A percentile compares a stretch with the other conserved stretches of the same genome.
Evolutionary conservation across 2,888 invertebrate genomes (phyloP).

Genomic region (Acheta domesticus): DNA sequence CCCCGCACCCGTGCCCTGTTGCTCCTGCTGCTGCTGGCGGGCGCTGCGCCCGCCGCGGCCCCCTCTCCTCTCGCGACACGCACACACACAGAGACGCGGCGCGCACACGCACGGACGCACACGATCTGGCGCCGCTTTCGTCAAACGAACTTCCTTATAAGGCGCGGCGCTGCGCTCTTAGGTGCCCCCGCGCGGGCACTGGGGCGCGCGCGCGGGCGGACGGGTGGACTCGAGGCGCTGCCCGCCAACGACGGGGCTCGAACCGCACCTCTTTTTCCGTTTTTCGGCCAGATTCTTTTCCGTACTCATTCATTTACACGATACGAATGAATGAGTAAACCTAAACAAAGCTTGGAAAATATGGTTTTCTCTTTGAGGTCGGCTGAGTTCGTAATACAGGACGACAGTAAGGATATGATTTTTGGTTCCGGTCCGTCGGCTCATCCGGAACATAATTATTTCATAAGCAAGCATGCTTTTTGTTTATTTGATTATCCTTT

Average conservation of each 20-base stretch:
- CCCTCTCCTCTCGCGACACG: background rate
- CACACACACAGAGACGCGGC: background rate
- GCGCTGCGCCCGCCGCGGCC: background rate
- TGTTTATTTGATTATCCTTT: too few relatives aligned
- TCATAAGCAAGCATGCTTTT: too few relatives aligned
- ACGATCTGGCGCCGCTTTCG: background rate
- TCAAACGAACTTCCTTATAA: slow-evolving; percentile 32
- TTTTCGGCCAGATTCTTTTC: too few relatives aligned
- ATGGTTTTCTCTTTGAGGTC: too few relatives aligned
- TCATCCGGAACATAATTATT: too few relatives aligned
- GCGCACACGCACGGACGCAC: slow-evolving; percentile 5
- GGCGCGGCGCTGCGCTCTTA: slow-evolving; percentile 24
- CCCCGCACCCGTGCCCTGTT: background rate
- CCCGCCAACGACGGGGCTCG: background rate
- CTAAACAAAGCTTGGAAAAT: too few relatives aligned
- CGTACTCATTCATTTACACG: too few relatives aligned
- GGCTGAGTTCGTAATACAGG: too few relatives aligned
- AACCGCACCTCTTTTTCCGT: too few relatives aligned
- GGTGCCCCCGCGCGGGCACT: background rate
- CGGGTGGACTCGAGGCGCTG: background rate
- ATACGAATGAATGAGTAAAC: too few relatives aligned
- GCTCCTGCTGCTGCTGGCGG: background rate
- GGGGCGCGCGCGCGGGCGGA: background rate
- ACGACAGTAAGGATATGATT: too few relatives aligned
- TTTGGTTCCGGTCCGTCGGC: too few relatives aligned